Base-by-base conservation (phyloP, 2,797 vertebrate genomes). In the Vespertilio murinus region DNA sequence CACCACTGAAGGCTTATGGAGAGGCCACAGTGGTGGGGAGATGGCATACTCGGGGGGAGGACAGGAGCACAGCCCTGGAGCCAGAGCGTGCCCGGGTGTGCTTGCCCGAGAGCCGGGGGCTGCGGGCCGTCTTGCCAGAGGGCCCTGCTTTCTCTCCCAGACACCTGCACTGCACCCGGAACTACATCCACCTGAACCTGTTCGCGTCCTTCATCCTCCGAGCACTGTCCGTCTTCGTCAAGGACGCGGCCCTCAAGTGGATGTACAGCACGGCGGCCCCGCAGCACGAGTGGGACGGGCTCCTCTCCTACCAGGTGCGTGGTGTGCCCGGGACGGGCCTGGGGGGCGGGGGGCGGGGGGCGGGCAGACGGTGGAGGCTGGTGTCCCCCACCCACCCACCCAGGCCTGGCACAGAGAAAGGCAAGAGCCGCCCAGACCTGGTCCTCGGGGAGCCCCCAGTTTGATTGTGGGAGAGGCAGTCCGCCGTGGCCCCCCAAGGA, bases 161-260 rank as follows among this genome's bases (percentile, higher is more conserved):
- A 95, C 99, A 99, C 94, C 98, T 99, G 42, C 99, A 98, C 81
- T 99, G 99, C 97, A 99, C 99, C 0, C 98, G 99, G 94, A 99
- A 99, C 97, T 99, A 99, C 91, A 99, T 99, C 96, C 99, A 99
- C 82, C 98, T 98, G 67, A 99, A 99, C 97, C 98, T 99, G 88
- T 99, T 99, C 94, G 97, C 98, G 11, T 99, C 99, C 61, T 99
- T 99, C 95, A 99, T 99, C 87, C 98, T 99, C 73, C 98, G 99
- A 84, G 99, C 99, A 0, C 91, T 99, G 61, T 99, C 99, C 0
- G 98, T 99, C 92, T 99, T 99, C 56, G 97, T 99, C 87, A 99
- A 99, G 96, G 99, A 99, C 1, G 99, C 99, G 0, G 98, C 99
- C 98, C 95, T 99, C 93, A 98, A 98, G 86, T 98, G 98, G 98